A percentile compares a stretch with the other conserved stretches of the same genome.
phyloP scores from a whole-genome alignment of 2,797 vertebrate species.

The Enteromius unitaeniatus region DNA sequence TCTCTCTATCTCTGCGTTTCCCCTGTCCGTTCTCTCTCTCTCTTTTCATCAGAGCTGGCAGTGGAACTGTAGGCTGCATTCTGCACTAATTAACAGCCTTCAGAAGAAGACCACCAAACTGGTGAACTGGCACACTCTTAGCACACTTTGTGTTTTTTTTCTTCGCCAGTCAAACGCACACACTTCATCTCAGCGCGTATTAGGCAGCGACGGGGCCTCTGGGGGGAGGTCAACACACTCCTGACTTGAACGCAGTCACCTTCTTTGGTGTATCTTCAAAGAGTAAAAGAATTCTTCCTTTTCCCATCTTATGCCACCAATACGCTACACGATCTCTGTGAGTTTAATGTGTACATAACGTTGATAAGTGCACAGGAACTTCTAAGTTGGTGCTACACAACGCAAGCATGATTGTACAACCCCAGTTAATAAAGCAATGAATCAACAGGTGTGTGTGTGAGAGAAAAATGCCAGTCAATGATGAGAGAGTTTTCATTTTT shows the following conservation, averaged over 20 bases:
- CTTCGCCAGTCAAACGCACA: conserved; percentile 32
- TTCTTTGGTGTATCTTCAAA: conserved; percentile 6
- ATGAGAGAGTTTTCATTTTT: background rate
- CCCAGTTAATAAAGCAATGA: background rate
- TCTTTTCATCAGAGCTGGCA: conserved; percentile 87
- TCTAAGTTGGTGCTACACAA: background rate
- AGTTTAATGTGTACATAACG: background rate
- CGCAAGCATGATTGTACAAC: background rate
- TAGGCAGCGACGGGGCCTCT: conserved; percentile 49
- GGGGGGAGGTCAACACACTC: conserved; percentile 4
- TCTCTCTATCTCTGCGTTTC: conserved; percentile 58
- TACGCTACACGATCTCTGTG: background rate
- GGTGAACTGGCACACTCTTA: conserved; percentile 86
- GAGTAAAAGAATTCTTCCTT: background rate
- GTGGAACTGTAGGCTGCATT: conserved; percentile 87
- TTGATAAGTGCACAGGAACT: background rate
- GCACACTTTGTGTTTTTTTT: conserved; percentile 66
- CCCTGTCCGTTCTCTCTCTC: conserved; percentile 58
- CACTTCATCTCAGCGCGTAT: conserved; percentile 37
- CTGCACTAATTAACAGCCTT: conserved; percentile 92
- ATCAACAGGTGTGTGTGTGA: background rate
- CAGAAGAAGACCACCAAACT: conserved; percentile 87
- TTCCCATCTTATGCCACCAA: background rate
- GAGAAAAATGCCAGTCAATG: background rate
- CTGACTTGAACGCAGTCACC: conserved; percentile 8